Evolutionary conservation across 2,888 invertebrate species (phyloP).

Genomic region (Bedellia somnulentella): DNA sequence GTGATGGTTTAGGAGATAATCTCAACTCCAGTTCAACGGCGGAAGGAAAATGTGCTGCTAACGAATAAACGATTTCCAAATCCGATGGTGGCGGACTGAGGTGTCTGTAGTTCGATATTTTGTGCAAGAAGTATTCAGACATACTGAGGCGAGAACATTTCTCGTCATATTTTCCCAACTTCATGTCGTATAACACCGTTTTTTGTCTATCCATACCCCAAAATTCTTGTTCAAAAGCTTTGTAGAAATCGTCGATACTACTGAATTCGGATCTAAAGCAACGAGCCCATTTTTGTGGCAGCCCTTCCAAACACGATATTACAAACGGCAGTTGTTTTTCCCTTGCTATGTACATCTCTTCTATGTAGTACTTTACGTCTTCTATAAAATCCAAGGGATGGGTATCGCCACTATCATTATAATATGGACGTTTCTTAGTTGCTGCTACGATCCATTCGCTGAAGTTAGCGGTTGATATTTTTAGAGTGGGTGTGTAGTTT

Average conservation of each 20-base stretch:
- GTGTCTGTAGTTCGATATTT: conserved; percentile 48
- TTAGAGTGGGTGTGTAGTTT: conserved; percentile 20
- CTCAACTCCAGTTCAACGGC: conserved; percentile 48
- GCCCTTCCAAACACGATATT: conserved; percentile 45
- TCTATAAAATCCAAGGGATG: conserved; percentile 53
- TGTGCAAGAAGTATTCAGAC: conserved; percentile 51
- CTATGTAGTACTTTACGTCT: conserved; percentile 39
- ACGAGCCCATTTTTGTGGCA: conserved; percentile 50
- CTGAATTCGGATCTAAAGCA: conserved; percentile 44
- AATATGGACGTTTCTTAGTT: conserved; percentile 40
- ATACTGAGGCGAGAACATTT: conserved; percentile 31
- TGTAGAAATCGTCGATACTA: conserved; percentile 32
- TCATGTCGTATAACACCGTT: conserved; percentile 44
- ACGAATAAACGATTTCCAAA: conserved; percentile 47
- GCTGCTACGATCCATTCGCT: conserved; percentile 45
- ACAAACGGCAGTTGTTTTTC: conserved; percentile 44
- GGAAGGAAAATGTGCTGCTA: conserved; percentile 49
- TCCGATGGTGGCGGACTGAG: conserved; percentile 47
- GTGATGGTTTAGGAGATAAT: conserved; percentile 43
- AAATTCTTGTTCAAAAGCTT: conserved; percentile 46
- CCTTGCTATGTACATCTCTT: conserved; percentile 34
- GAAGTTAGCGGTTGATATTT: conserved; percentile 35
- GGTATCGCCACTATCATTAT: conserved; percentile 40
- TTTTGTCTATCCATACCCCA: conserved; percentile 50
- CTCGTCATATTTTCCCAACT: conserved; percentile 46